Evolutionary conservation across 2,888 invertebrate genomes (phyloP).

Genomic region (Hartigia nigra): DNA sequence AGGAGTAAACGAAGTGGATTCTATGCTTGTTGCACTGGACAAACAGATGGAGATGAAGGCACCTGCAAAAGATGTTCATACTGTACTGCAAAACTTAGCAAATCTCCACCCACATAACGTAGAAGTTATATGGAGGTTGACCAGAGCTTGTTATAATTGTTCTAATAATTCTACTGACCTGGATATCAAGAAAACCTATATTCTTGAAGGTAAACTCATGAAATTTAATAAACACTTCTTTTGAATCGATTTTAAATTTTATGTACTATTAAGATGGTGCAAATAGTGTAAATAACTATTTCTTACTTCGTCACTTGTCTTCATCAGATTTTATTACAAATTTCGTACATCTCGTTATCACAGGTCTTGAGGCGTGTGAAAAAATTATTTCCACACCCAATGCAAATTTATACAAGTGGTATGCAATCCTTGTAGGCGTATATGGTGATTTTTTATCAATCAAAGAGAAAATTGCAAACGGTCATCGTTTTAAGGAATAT

Average conservation of each 20-base stretch:
- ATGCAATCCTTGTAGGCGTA: constrained; percentile 75
- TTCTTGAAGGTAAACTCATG: constrained; percentile 48
- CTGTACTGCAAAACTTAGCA: constrained; percentile 45
- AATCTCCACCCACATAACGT: constrained; percentile 48
- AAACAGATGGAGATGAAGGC: constrained; percentile 37
- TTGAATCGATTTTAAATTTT: constrained; percentile 9
- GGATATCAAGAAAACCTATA: constrained; percentile 36
- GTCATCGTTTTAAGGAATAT: constrained; percentile 75
- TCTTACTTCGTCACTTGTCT: background rate
- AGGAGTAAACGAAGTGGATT: constrained; percentile 44
- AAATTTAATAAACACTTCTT: background rate
- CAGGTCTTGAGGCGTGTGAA: constrained; percentile 71
- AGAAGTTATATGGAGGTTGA: constrained; percentile 59
- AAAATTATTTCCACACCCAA: constrained; percentile 68
- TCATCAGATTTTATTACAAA: constrained; percentile 5
- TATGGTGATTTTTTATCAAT: constrained; percentile 71
- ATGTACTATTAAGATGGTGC: background rate
- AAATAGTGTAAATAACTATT: constrained; percentile 4
- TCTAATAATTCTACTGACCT: constrained; percentile 36
- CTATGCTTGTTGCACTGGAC: constrained; percentile 46
- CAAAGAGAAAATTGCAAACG: constrained; percentile 75
- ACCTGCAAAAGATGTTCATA: constrained; percentile 39
- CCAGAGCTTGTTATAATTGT: constrained; percentile 52
- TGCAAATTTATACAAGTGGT: constrained; percentile 79
- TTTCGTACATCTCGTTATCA: constrained; percentile 11